Percentiles rank a stretch among this genome's conserved stretches.
Conservation (phyloP, 2,888 invertebrate genomes). For the Slavum lentiscoides region DNA sequence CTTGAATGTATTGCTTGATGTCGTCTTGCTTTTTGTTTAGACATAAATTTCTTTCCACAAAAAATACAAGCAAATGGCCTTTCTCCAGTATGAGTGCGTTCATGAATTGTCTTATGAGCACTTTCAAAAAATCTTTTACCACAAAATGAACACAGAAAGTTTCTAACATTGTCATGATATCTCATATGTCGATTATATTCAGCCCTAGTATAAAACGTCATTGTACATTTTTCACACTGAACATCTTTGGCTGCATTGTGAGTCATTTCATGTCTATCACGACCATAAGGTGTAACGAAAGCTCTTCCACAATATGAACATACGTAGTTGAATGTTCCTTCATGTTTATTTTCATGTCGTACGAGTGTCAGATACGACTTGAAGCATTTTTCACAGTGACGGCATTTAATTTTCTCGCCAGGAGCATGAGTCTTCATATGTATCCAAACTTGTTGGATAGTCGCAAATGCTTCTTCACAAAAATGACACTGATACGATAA, state of each 20-base stretch:
- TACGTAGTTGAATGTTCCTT: constrained; percentile 42
- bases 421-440: constrained; percentile 51
- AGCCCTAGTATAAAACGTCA: constrained; percentile 48
- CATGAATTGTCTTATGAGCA: constrained; percentile 50
- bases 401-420: constrained; percentile 49
- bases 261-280: constrained; percentile 50
- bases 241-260: constrained; percentile 48
- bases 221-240: constrained; percentile 49
- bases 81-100: constrained; percentile 48
- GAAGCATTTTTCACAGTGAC: constrained; percentile 47
- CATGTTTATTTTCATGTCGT: constrained; percentile 49
- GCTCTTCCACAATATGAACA: constrained; percentile 51
- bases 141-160: constrained; percentile 48
- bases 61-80: constrained; percentile 50
- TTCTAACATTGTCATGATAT: constrained; percentile 48
- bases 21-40: constrained; percentile 45
- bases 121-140: constrained; percentile 50
- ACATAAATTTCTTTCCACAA: constrained; percentile 50
- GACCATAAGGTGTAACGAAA: constrained; percentile 50
- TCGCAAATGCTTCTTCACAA: constrained; percentile 42
- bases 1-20: constrained; percentile 48
- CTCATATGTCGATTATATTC: constrained; percentile 50
- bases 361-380: constrained; percentile 47
- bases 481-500: constrained; percentile 41
- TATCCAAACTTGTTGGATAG: constrained; percentile 51